phyloP scores from a whole-genome alignment of 2,888 invertebrate species.

The Hypomecis atomaria region DNA sequence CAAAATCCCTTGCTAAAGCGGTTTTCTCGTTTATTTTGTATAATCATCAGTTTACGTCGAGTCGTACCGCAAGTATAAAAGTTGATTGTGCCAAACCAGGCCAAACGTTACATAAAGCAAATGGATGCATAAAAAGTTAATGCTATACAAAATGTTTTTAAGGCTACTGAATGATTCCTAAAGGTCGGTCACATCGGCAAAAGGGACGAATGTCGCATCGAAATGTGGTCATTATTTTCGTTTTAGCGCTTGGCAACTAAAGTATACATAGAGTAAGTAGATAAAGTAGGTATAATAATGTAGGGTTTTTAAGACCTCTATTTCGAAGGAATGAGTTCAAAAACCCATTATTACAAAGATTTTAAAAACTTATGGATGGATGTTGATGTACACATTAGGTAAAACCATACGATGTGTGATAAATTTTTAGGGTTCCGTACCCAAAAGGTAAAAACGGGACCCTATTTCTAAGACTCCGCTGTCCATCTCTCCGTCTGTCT shows the following conservation, averaged over 20 bases:
- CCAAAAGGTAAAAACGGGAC: no score
- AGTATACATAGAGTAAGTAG: not conserved
- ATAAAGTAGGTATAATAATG: no score
- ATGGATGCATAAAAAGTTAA: constrained; percentile 24
- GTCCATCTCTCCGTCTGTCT: no score
- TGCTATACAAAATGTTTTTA: constrained; percentile 17
- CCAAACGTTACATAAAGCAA: constrained; percentile 21
- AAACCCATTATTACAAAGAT: no score
- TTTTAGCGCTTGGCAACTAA: constrained; percentile 2
- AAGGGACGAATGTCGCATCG: constrained; percentile 14
- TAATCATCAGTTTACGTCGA: constrained; percentile 11
- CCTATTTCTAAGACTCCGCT: no score
- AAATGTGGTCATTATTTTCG: constrained; percentile 10
- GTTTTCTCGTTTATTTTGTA: constrained; percentile 6
- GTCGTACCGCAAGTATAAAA: constrained; percentile 14
- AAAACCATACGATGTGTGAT: no score
- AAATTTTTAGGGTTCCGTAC: no score
- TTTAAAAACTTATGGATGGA: no score
- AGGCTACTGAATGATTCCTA: constrained; percentile 19
- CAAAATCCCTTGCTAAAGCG: not conserved
- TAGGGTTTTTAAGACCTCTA: no score
- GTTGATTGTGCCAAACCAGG: constrained; percentile 22
- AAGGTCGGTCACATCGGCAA: constrained; percentile 11
- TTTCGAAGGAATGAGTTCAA: no score
- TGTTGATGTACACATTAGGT: no score